Evolutionary conservation across 2,113 vertebrate genomes (phyloP).

Genomic region (Solea senegalensis): DNA sequence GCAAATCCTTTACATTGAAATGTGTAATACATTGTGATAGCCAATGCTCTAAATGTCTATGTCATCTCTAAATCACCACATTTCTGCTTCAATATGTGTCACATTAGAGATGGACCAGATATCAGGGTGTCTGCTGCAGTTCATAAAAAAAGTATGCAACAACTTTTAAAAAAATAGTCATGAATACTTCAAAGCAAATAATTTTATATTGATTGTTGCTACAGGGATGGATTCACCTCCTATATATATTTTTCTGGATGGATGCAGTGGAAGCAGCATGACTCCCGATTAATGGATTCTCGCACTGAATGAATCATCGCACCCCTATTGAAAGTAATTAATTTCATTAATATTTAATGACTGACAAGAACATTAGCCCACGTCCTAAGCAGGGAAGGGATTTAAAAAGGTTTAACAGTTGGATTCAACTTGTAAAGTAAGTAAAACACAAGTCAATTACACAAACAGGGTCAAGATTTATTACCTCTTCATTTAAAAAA

Average conservation of each 20-base stretch:
- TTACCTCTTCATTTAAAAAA: slow-evolving; percentile 14
- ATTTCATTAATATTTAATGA: slow-evolving; percentile 55
- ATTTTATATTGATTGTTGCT: slow-evolving; percentile 57
- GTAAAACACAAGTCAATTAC: slow-evolving; percentile 3
- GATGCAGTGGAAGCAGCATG: slow-evolving; percentile 54
- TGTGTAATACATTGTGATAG: background rate
- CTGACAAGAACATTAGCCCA: slow-evolving; percentile 33
- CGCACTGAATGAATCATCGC: slow-evolving; percentile 55
- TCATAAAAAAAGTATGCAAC: slow-evolving; percentile 12
- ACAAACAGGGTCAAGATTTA: slow-evolving; percentile 23
- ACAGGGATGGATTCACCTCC: slow-evolving; percentile 47
- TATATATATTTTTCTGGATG: slow-evolving; percentile 36
- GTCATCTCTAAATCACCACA: background rate
- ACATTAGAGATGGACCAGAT: background rate
- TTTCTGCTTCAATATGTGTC: background rate
- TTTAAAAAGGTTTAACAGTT: slow-evolving; percentile 23
- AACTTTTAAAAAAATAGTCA: slow-evolving; percentile 28
- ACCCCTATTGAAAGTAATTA: slow-evolving; percentile 47
- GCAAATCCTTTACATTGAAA: background rate
- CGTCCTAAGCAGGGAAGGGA: slow-evolving; percentile 6
- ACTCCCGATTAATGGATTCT: slow-evolving; percentile 58
- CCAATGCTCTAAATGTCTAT: background rate
- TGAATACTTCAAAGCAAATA: slow-evolving; percentile 46
- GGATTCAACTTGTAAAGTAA: slow-evolving; percentile 7
- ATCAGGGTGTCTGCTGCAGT: slow-evolving; percentile 3